Percentiles rank a stretch among this genome's conserved stretches.
Conservation (phyloP, 2,797 vertebrate species). For the Enteromius viviparus region DNA sequence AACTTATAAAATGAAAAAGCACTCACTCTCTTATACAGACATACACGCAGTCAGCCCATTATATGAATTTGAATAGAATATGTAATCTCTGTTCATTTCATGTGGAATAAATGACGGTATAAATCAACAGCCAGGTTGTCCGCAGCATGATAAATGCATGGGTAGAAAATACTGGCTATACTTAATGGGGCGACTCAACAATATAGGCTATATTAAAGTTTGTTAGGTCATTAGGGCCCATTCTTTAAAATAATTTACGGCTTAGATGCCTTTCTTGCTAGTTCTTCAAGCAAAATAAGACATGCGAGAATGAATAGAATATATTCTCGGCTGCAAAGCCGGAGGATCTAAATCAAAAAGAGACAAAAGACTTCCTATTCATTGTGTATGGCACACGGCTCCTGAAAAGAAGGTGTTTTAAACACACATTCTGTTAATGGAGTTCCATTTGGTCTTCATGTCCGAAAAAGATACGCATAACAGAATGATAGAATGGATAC, state of each 20-base stretch:
- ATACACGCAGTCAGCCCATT: slow-evolving; percentile 21
- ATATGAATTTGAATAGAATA: slow-evolving; percentile 41
- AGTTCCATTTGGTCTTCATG: slow-evolving; percentile 6
- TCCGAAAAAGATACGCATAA: slow-evolving; percentile 12
- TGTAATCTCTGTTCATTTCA: slow-evolving; percentile 46
- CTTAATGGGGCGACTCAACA: slow-evolving; percentile 50
- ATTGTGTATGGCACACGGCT: slow-evolving; percentile 3
- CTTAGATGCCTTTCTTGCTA: slow-evolving; percentile 35
- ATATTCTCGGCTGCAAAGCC: not conserved
- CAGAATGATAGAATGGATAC: slow-evolving; percentile 16
- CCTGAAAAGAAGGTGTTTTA: slow-evolving; percentile 26
- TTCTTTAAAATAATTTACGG: slow-evolving; percentile 54
- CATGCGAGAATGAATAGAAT: slow-evolving; percentile 9
- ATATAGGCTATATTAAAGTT: slow-evolving; percentile 52
- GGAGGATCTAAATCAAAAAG: not conserved
- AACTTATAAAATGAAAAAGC: slow-evolving; percentile 24
- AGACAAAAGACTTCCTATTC: slow-evolving; percentile 34
- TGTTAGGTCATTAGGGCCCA: slow-evolving; percentile 44
- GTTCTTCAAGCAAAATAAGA: slow-evolving; percentile 41
- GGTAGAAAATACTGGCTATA: slow-evolving; percentile 21
- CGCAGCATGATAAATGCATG: slow-evolving; percentile 40
- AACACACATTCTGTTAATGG: slow-evolving; percentile 26
- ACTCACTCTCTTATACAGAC: slow-evolving; percentile 23
- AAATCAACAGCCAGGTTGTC: slow-evolving; percentile 49
- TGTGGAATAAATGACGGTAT: slow-evolving; percentile 39